phyloP scores from a whole-genome alignment of 2,113 vertebrate species.

The Indicator indicator region DNA sequence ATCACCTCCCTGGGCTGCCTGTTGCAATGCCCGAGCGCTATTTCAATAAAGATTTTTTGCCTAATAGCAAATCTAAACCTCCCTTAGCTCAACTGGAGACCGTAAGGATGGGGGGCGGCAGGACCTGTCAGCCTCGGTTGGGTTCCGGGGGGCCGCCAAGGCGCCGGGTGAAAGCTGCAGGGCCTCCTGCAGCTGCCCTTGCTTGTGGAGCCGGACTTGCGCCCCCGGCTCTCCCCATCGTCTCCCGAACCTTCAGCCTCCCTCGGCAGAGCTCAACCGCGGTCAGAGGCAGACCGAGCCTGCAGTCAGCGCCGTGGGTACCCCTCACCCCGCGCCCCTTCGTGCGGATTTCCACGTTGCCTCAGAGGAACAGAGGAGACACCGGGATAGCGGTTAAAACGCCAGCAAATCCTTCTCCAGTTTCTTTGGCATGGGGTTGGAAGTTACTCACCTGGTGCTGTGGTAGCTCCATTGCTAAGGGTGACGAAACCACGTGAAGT shows the following conservation, averaged over 20 bases:
- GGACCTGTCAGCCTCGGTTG: background rate
- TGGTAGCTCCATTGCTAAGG: background rate
- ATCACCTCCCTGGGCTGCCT: no score
- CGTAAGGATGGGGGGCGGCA: background rate
- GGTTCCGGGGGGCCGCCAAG: background rate
- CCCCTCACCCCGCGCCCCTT: background rate
- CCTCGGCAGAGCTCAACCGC: background rate
- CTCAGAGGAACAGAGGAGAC: accelerated
- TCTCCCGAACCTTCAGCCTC: no score
- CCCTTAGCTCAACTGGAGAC: no score
- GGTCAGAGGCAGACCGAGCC: background rate
- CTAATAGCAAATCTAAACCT: no score
- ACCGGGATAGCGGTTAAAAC: background rate
- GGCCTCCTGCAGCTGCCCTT: background rate
- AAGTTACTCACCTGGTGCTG: accelerated
- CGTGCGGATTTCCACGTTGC: background rate
- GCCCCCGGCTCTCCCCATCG: no score
- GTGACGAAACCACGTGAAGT: background rate
- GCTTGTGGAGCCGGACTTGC: no score
- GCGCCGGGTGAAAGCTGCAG: background rate
- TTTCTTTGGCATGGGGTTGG: background rate
- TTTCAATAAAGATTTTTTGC: no score
- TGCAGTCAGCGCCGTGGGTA: background rate
- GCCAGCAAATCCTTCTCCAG: accelerated
- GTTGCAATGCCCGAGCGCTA: no score